These are phyloP conservation scores for Sprattus sprattus DNA, from an alignment of 2,113 vertebrate species.

Conservation along the genomic window DNA sequence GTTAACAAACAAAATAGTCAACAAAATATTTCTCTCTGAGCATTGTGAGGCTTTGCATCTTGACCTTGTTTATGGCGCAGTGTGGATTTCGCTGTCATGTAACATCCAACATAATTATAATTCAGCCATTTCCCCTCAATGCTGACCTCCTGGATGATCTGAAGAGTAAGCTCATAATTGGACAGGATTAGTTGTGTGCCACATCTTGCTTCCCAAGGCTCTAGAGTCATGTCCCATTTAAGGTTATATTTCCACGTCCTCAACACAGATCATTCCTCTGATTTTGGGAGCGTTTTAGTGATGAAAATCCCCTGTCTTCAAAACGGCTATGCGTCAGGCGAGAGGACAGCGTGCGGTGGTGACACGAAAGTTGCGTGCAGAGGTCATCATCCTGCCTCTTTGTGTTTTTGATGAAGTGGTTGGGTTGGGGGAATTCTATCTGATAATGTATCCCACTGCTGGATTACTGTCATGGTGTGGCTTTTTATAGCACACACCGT, in stretches of 20 bases:
- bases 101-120: conserved; percentile 3
- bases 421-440: neutral
- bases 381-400: neutral
- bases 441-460: neutral
- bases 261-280: neutral
- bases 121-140: neutral
- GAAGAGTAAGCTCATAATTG: conserved; percentile 1
- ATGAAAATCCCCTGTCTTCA: neutral
- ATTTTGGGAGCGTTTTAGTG: neutral
- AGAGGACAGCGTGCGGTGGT: neutral
- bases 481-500: conserved; percentile 1
- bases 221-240: neutral
- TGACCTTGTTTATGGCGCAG: conserved; percentile 8
- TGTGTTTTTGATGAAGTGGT: neutral
- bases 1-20: neutral
- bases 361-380: neutral
- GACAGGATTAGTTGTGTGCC: neutral
- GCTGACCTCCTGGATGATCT: neutral
- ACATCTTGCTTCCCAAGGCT: neutral
- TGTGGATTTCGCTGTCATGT: neutral
- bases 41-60: neutral
- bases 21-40: neutral
- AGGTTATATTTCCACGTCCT: neutral
- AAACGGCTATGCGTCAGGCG: neutral
- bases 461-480: conserved; percentile 41